Evolutionary conservation across 2,797 vertebrate species (phyloP).

Genomic region (Rhodeus uyekii): DNA sequence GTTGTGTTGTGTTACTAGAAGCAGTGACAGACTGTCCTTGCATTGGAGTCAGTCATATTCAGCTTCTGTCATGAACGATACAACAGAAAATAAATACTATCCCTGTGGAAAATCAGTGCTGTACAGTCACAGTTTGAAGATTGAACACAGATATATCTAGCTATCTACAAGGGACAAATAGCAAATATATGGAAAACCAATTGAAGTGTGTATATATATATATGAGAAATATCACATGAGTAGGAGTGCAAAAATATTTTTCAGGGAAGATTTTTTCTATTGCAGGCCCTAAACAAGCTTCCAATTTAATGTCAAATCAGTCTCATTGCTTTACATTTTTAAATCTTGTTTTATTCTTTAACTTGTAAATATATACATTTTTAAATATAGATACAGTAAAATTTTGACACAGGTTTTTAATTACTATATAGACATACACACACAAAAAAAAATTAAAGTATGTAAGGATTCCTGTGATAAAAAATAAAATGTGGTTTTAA

Average conservation of each 20-base stretch:
- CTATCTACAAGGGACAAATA: neutral
- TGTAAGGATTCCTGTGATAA: no score
- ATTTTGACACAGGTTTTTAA: no score
- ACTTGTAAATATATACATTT: neutral
- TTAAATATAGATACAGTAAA: neutral
- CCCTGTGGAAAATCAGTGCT: neutral
- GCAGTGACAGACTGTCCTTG: constrained; percentile 31
- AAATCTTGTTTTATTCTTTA: neutral
- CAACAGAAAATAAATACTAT: constrained; percentile 16
- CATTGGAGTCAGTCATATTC: constrained; percentile 13
- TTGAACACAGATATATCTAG: neutral
- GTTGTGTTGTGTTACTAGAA: constrained; percentile 9
- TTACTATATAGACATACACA: no score
- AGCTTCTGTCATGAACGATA: constrained; percentile 6
- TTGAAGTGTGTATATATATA: neutral
- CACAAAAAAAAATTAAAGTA: no score
- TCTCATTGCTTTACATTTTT: neutral
- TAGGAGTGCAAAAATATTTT: neutral
- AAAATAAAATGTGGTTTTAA: no score
- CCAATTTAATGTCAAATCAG: neutral
- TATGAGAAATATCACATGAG: neutral
- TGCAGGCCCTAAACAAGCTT: neutral
- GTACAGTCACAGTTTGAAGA: neutral
- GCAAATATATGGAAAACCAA: neutral
- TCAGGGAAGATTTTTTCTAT: neutral